These are phyloP conservation scores for Notoglanidium macrostoma DNA, from an alignment of 2,797 vertebrate genomes.

Conservation along the genomic window DNA sequence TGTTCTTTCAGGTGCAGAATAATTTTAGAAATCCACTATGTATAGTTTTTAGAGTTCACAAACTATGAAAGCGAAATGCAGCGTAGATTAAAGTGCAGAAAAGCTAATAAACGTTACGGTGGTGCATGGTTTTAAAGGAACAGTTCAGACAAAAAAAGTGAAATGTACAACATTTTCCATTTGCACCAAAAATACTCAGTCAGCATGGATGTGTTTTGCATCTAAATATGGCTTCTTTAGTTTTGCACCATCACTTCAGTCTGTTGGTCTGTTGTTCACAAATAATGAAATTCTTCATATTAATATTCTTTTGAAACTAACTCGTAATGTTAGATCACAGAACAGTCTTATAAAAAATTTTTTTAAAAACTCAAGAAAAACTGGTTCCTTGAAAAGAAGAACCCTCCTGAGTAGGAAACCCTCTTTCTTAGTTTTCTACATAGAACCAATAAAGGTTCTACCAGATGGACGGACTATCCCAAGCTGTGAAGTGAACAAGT, in stretches of 20 bases:
- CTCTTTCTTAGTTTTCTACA: neutral
- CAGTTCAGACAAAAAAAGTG: slow-evolving; percentile 6
- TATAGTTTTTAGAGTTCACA: slow-evolving; percentile 68
- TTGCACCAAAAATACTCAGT: neutral
- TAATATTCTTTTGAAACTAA: neutral
- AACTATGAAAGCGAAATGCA: slow-evolving; percentile 62
- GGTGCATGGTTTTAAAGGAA: slow-evolving; percentile 25
- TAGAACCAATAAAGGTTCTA: neutral
- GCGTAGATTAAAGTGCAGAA: slow-evolving; percentile 45
- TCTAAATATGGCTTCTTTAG: neutral
- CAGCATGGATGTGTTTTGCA: neutral
- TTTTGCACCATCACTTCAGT: neutral
- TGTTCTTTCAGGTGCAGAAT: slow-evolving; percentile 53
- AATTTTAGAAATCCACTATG: slow-evolving; percentile 51
- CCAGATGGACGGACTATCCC: neutral
- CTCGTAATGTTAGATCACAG: neutral
- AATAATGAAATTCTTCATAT: neutral
- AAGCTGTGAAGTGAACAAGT: neutral
- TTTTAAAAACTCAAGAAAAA: neutral
- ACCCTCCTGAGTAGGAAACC: neutral
- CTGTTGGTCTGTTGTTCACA: neutral
- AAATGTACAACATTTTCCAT: neutral
- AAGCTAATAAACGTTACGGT: neutral
- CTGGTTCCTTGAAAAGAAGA: neutral
- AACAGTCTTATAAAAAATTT: neutral